Evolutionary conservation across 2,113 vertebrate species (phyloP).

Genomic region (Spheniscus mendiculus): DNA sequence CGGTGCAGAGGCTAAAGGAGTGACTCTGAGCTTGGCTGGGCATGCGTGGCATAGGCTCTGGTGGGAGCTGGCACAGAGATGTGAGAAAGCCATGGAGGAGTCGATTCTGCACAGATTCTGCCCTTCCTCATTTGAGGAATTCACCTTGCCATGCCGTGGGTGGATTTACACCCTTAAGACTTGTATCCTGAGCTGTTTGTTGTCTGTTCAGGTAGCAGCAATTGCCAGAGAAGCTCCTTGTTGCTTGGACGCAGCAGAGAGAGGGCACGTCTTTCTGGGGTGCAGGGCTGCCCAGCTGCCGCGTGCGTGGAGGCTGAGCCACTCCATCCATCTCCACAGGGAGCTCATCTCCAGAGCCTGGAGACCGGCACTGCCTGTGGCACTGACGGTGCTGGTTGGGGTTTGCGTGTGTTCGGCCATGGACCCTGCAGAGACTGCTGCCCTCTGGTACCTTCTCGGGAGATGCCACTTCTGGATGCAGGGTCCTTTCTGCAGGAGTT

Average conservation of each 20-base stretch:
- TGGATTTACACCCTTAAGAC: background rate
- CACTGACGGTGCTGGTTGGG: background rate
- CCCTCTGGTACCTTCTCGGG: background rate
- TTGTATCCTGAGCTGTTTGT: background rate
- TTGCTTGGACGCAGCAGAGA: background rate
- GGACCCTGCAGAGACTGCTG: background rate
- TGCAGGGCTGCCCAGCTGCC: background rate
- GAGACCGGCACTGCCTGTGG: too few species aligned
- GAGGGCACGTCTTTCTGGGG: background rate
- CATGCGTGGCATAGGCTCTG: background rate
- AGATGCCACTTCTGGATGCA: accelerated
- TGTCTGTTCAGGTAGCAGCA: background rate
- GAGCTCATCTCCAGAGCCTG: background rate
- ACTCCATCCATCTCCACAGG: background rate
- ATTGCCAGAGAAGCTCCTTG: background rate
- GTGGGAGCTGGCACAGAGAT: background rate
- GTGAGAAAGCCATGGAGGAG: background rate
- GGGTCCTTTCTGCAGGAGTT: background rate
- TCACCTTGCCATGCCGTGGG: background rate
- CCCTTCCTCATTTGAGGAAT: background rate
- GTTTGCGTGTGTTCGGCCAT: accelerated
- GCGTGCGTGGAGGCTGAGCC: background rate
- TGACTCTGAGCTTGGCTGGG: background rate
- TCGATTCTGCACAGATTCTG: background rate
- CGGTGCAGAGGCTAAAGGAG: too few species aligned